Percentiles rank a stretch among this genome's conserved stretches.
These are phyloP conservation scores for Drosophila sulfurigaster DNA, from an alignment of 1,140 invertebrate species.

Conservation along the genomic window DNA sequence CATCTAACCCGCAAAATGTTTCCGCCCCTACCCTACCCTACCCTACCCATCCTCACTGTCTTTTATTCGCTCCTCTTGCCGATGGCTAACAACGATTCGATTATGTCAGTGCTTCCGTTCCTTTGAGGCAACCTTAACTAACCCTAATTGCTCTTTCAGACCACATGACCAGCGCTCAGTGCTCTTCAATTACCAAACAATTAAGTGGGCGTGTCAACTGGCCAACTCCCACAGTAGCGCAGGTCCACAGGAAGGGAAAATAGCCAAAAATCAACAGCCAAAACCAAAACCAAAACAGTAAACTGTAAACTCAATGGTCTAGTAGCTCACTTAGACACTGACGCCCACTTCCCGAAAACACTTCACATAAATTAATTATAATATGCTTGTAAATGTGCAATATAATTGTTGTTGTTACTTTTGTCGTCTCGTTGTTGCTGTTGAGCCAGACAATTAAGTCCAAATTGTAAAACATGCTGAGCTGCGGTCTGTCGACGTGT, in stretches of 20 bases:
- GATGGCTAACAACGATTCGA: slow-evolving; percentile 10
- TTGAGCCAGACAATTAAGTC: slow-evolving; percentile 56
- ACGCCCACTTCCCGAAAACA: slow-evolving; percentile 2
- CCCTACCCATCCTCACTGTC: too few relatives aligned
- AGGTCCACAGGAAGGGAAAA: neutral
- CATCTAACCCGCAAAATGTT: neutral
- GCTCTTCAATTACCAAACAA: slow-evolving; percentile 23
- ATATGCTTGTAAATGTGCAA: slow-evolving; percentile 34
- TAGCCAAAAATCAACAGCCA: slow-evolving; percentile 8
- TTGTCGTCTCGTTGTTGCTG: slow-evolving; percentile 31
- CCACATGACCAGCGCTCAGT: slow-evolving; percentile 19
- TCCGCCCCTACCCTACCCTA: neutral
- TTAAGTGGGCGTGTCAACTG: slow-evolving; percentile 37
- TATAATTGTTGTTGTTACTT: slow-evolving; percentile 37
- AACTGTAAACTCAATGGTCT: neutral
- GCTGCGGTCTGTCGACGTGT: slow-evolving; percentile 42
- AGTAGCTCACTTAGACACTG: slow-evolving; percentile 37
- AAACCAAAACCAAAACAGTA: neutral
- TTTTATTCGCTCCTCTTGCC: neutral
- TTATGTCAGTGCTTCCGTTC: neutral
- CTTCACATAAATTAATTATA: slow-evolving; percentile 57
- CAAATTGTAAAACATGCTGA: slow-evolving; percentile 57
- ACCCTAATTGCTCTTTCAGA: slow-evolving; percentile 23
- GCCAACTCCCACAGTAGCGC: neutral
- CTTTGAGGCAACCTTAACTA: slow-evolving; percentile 11